Percentiles rank a stretch among this genome's conserved stretches.
Evolutionary conservation across 1,140 invertebrate genomes (phyloP).

Genomic region (Zaprionus ornatus): DNA sequence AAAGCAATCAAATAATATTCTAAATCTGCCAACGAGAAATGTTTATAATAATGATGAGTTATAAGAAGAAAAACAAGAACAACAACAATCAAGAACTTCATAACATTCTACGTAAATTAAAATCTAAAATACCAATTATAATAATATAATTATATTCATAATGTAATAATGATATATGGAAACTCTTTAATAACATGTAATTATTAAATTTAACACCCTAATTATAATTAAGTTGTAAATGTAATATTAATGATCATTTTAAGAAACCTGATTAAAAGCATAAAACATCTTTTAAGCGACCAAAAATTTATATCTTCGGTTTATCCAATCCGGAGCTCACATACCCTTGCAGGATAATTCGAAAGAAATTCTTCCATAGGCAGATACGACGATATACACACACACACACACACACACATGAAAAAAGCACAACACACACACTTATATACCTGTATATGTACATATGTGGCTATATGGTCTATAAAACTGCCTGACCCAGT

Average conservation of each 20-base stretch:
- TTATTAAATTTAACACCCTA: slow-evolving; percentile 40
- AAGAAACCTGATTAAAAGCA: slow-evolving; percentile 28
- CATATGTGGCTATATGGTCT: neutral
- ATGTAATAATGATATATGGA: neutral
- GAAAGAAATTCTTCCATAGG: neutral
- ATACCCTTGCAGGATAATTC: slow-evolving; percentile 29
- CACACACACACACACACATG: neutral
- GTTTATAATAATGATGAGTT: slow-evolving; percentile 16
- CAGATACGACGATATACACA: neutral
- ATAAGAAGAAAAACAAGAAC: slow-evolving; percentile 1
- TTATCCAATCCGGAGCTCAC: slow-evolving; percentile 1
- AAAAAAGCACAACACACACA: neutral
- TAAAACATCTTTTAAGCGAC: slow-evolving; percentile 31
- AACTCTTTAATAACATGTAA: slow-evolving; percentile 36
- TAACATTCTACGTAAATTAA: slow-evolving; percentile 44
- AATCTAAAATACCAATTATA: slow-evolving; percentile 8
- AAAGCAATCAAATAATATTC: slow-evolving; percentile 49
- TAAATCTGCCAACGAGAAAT: slow-evolving; percentile 49
- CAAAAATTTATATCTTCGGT: slow-evolving; percentile 10
- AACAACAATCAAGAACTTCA: slow-evolving; percentile 45
- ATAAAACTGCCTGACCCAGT: neutral
- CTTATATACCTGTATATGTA: neutral
- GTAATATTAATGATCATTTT: slow-evolving; percentile 39
- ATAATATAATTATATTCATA: slow-evolving; percentile 8
- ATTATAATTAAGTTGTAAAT: slow-evolving; percentile 42